Evolutionary conservation across 2,113 vertebrate genomes (phyloP), one percentile per base, ranked within the genome.

Genomic region (Bubo scandiacus): DNA sequence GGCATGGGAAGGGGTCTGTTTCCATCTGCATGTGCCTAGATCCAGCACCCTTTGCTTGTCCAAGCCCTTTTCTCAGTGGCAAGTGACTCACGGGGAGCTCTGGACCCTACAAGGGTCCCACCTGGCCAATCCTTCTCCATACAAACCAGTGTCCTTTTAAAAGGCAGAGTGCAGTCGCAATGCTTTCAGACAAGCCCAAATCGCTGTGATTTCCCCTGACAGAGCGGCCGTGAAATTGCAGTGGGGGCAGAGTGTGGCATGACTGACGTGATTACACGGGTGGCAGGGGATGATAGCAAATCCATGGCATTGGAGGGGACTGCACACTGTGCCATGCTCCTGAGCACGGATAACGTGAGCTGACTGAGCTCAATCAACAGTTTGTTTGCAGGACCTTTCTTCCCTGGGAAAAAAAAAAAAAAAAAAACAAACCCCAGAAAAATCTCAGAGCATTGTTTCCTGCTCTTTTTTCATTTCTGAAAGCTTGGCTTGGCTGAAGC

Each of bases 161-260:
- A 85, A 79, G 72, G 66, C 87, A 92, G 38, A 0, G 2, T 0
- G 2, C 40, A 5, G 27, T 15, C 43, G 30, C 88, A 78, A 75
- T 7, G 19, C 49, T 87, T 90, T 61, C 82, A 94, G 90, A 92
- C 67, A 85, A 96, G 63, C 38, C 54, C 87, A 75, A 47, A 94
- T 61, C 4, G 2, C 43, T 78, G 67, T n/a, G 90, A 96, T 94
- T 96, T 95, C 61, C 55, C 36, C 91, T 57, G 57, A 89, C 71
- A 6, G 58, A 94, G 90, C 1, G 6, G 67, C 90, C 10, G n/a
- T 91, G 93, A 96, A 96, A 97, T 96, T 92, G 63, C 90, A 42
- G 87, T 1, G 63, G 80, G 94, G 94, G 72, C 54, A 86, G 95
- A 94, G 42, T 1, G 0, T 68, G 67, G 75, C 11, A 8, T 97